Conservation (phyloP, 2,797 vertebrate species). For the Gorsachius magnificus region DNA sequence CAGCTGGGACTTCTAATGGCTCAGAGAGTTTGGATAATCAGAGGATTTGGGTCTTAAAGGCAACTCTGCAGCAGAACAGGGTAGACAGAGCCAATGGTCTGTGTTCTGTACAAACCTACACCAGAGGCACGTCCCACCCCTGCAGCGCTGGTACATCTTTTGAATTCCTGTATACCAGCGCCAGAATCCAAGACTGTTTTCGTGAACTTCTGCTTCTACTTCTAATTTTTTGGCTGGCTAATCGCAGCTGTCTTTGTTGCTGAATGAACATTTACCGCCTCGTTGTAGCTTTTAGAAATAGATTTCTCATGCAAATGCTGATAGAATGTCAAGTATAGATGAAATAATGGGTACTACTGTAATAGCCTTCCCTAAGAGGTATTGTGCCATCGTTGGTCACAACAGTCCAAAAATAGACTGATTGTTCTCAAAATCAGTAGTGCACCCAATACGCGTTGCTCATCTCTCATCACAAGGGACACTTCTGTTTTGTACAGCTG, state of each 20-base stretch:
- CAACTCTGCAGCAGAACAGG: rapidly evolving
- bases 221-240: constrained; percentile 8
- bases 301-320: constrained; percentile 52
- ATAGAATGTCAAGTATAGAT: constrained; percentile 41
- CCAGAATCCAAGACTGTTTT: not conserved
- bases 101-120: not conserved
- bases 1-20: not conserved
- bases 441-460: not conserved
- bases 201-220: not conserved
- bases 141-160: not conserved
- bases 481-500: constrained; percentile 10
- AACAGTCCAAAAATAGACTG: constrained; percentile 47
- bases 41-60: not conserved
- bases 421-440: constrained; percentile 44
- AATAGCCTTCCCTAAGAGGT: constrained; percentile 2
- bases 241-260: constrained; percentile 12
- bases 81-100: not conserved
- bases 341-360: constrained; percentile 48
- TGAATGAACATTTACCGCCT: constrained; percentile 4
- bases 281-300: constrained; percentile 35
- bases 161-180: not conserved
- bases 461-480: constrained; percentile 29
- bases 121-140: not conserved
- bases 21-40: not conserved
- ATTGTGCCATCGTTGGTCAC: not conserved